Evolutionary conservation across 2,113 vertebrate species (phyloP).

Genomic region (Cisticola juncidis): DNA sequence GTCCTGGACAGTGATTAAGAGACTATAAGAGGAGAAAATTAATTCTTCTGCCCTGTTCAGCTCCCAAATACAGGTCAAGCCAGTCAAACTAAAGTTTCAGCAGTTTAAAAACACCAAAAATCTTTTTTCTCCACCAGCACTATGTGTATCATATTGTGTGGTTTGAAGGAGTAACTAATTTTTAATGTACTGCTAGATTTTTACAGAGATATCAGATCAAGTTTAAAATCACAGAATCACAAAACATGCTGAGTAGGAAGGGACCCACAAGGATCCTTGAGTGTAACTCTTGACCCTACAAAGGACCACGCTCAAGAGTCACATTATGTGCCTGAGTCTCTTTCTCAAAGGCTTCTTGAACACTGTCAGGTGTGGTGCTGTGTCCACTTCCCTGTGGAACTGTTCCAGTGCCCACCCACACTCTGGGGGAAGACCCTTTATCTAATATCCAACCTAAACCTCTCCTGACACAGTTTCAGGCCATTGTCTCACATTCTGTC

Average conservation of each 20-base stretch:
- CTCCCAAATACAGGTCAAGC: neutral
- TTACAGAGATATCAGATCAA: neutral
- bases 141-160: neutral
- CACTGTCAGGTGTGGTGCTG: neutral
- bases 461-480: neutral
- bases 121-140: neutral
- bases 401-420: fast-evolving
- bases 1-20: neutral
- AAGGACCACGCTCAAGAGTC: too few species aligned
- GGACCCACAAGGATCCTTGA: fast-evolving
- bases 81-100: neutral
- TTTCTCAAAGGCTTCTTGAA: neutral
- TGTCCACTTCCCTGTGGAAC: neutral
- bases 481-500: neutral
- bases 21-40: neutral
- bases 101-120: neutral
- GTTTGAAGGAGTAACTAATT: neutral
- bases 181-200: neutral
- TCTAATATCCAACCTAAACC: neutral
- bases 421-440: neutral
- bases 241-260: neutral
- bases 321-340: neutral
- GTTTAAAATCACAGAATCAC: neutral
- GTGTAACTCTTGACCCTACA: neutral
- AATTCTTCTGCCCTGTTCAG: neutral